Evolutionary conservation across 2,888 invertebrate genomes (phyloP), one percentile per base, ranked within the genome.

Genomic region (Sycophila texana): DNA sequence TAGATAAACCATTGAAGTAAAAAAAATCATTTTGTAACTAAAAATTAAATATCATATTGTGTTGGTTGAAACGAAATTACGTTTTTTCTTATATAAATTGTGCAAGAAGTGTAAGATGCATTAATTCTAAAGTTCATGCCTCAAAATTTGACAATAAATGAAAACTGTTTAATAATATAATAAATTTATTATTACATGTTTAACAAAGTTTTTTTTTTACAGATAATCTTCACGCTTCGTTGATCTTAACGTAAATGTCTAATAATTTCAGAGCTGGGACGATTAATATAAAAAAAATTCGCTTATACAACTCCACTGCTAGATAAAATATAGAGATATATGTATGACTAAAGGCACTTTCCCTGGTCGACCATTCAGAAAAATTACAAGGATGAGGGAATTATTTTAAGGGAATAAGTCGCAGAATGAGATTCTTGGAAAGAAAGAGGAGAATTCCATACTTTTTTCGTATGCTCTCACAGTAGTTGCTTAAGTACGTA

Each of bases 171-270:
- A 83, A 79, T 82, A 87, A 88, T 89, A 86, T 87, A 89, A 89
- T 89, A 88, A 87, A 89, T 86, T 87, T 88, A 87, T 85, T 87
- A 85, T 86, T 87, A 86, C 83, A 77, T 86, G 85, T 88, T 81
- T 88, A 90, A 90, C 89, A 90, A 88, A 39, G 1, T 83, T 83
- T 87, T 85, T 83, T 87, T 85, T 88, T 86, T 87, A 88, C 89
- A 89, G 73, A 84, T 82, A 82, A 81, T 86, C 80, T 82, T 84
- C 84, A 74, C 83, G 74, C 82, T 70, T 55, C 58, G 30, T 65
- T 71, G 55, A 67, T 13, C 66, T 71, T 63, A n/a, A 63, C 26
- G 20, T 67, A 70, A 22, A 66, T 60, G 26, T 73, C 13, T 22
- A 65, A 66, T 26, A 55, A 39, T 70, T 4, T 30, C 58, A 39